phyloP scores from a whole-genome alignment of 2,797 vertebrate genomes.

The Sebastes dallii region DNA sequence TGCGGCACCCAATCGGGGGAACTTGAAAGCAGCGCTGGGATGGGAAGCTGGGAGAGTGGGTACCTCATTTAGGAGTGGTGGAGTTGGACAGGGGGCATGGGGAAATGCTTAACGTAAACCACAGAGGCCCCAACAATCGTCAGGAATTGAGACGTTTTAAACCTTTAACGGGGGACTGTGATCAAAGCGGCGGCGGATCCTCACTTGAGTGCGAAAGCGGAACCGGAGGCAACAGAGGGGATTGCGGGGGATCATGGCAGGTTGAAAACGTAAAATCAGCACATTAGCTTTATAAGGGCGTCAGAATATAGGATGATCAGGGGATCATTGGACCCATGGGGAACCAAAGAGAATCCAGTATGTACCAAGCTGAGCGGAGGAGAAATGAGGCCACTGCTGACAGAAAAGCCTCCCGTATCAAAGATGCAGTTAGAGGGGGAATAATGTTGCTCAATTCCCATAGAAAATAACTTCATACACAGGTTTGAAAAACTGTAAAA shows the following conservation, averaged over 20 bases:
- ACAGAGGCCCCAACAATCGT: slow-evolving; percentile 79
- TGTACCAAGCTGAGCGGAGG: slow-evolving; percentile 66
- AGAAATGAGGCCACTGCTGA: slow-evolving; percentile 76
- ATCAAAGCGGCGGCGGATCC: slow-evolving; percentile 82
- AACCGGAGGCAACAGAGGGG: slow-evolving; percentile 78
- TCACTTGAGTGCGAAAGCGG: slow-evolving; percentile 76
- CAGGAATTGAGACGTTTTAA: slow-evolving; percentile 87
- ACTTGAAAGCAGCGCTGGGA: slow-evolving; percentile 81
- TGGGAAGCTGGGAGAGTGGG: slow-evolving; percentile 79
- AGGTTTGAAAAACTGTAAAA: slow-evolving; percentile 33
- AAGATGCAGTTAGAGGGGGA: slow-evolving; percentile 62
- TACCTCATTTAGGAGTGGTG: slow-evolving; percentile 79
- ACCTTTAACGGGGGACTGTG: slow-evolving; percentile 85
- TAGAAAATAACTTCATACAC: slow-evolving; percentile 54
- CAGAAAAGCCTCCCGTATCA: slow-evolving; percentile 67
- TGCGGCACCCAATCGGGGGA: slow-evolving; percentile 75
- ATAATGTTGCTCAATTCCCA: slow-evolving; percentile 60
- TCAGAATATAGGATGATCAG: slow-evolving; percentile 81
- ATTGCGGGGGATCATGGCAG: slow-evolving; percentile 82
- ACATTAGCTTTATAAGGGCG: slow-evolving; percentile 85
- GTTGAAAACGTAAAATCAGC: slow-evolving; percentile 85
- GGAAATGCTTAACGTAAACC: slow-evolving; percentile 80
- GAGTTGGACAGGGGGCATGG: slow-evolving; percentile 76
- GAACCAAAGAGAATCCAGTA: slow-evolving; percentile 65
- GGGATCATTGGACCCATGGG: slow-evolving; percentile 76